Evolutionary conservation across 2,888 invertebrate genomes (phyloP).

Genomic region (Ramazzottius varieornatus): DNA sequence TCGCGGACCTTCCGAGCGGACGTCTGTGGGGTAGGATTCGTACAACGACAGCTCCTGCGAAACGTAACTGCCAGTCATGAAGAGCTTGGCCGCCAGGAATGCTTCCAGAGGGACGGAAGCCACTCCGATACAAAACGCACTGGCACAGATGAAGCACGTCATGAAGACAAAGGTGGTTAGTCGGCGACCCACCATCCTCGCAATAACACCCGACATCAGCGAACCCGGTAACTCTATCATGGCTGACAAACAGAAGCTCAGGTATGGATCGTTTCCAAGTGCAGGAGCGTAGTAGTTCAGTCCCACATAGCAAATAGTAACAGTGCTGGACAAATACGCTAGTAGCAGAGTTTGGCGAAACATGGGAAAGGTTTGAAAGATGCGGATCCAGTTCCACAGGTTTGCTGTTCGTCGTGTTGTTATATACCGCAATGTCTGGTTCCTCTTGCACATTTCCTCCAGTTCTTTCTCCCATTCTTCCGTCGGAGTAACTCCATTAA

Average conservation of each 20-base stretch:
- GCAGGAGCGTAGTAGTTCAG: slow-evolving; percentile 56
- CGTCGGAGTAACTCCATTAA: neutral
- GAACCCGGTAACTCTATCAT: slow-evolving; percentile 57
- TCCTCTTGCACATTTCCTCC: no score
- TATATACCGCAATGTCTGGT: neutral
- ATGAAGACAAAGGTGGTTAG: neutral
- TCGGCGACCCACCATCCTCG: neutral
- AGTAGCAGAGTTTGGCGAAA: neutral
- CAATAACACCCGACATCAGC: slow-evolving; percentile 26
- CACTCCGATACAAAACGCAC: neutral
- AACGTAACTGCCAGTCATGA: neutral
- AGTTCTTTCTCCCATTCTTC: no score
- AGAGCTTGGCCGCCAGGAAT: neutral
- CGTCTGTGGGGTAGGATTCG: neutral
- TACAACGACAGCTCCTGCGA: neutral
- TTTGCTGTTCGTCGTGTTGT: neutral
- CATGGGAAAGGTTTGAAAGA: neutral
- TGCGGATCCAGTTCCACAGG: neutral
- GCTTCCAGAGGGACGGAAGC: neutral
- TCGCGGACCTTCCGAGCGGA: neutral
- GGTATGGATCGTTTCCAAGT: slow-evolving; percentile 51
- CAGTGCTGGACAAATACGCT: neutral
- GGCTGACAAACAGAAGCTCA: slow-evolving; percentile 56
- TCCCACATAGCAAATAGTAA: slow-evolving; percentile 38
- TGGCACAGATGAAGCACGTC: neutral